phyloP scores from a whole-genome alignment of 2,113 vertebrate species.

The Lagenorhynchus albirostris region DNA sequence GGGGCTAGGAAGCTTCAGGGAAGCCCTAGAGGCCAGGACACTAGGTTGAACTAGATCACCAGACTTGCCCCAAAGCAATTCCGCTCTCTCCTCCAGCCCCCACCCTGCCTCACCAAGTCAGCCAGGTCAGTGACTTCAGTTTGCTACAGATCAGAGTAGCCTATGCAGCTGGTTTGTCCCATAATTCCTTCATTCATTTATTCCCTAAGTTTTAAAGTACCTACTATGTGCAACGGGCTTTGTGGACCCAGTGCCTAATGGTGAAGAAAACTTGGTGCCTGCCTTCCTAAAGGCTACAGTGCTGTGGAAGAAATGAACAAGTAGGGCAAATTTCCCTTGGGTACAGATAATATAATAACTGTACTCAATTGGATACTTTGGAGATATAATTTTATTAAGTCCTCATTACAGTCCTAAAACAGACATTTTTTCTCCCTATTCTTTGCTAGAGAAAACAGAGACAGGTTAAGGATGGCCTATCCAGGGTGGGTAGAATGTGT shows the following conservation, averaged over 20 bases:
- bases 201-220: neutral
- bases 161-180: neutral
- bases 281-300: neutral
- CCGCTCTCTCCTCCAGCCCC: neutral
- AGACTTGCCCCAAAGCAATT: neutral
- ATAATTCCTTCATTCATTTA: neutral
- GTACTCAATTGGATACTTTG: neutral
- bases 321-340: neutral
- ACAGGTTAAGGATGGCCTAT: neutral
- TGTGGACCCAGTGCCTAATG: neutral
- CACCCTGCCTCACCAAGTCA: neutral
- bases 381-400: neutral
- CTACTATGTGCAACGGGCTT: neutral
- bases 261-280: neutral
- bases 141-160: neutral
- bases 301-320: neutral
- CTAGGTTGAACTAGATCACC: neutral
- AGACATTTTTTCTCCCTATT: neutral
- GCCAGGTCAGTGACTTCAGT: neutral
- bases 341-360: neutral
- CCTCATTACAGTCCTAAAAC: neutral
- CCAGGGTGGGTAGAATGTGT: neutral
- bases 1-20: neutral
- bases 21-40: accelerated
- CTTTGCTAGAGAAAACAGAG: neutral